Evolutionary conservation across 2,113 vertebrate species (phyloP).

Genomic region (Platichthys stellatus): DNA sequence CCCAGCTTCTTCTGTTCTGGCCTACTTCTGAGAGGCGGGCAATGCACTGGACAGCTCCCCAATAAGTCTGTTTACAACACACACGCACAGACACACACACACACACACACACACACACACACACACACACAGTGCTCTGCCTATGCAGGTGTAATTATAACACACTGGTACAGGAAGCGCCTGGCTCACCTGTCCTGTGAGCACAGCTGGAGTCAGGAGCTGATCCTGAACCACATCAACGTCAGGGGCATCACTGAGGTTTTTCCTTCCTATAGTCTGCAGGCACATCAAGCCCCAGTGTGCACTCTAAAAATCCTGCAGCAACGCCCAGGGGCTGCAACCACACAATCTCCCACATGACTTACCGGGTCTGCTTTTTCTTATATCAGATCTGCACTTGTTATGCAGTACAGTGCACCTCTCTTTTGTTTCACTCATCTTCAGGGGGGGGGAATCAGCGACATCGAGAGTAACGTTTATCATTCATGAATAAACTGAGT

Average conservation of each 20-base stretch:
- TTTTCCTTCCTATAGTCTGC: slow-evolving; percentile 40
- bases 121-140: slow-evolving; percentile 7
- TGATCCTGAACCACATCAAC: slow-evolving; percentile 48
- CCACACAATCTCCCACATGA: slow-evolving; percentile 66
- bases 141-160: slow-evolving; percentile 24
- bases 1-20: slow-evolving; percentile 30
- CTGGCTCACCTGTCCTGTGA: slow-evolving; percentile 54
- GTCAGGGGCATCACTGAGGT: slow-evolving; percentile 29
- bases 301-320: slow-evolving; percentile 72
- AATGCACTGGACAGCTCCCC: slow-evolving; percentile 11
- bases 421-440: not conserved
- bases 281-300: slow-evolving; percentile 50
- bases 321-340: slow-evolving; percentile 78
- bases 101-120: not conserved
- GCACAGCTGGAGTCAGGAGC: slow-evolving; percentile 58
- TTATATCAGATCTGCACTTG: slow-evolving; percentile 48
- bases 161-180: slow-evolving; percentile 13
- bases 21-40: slow-evolving; percentile 29
- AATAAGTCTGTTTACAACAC: slow-evolving; percentile 14
- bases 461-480: slow-evolving; percentile 29
- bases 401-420: slow-evolving; percentile 4
- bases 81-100: not conserved
- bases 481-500: slow-evolving; percentile 55
- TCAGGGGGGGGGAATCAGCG: not conserved
- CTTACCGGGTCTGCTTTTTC: slow-evolving; percentile 56